A percentile compares a stretch with the other conserved stretches of the same genome.
Evolutionary conservation across 2,113 vertebrate species (phyloP).

Genomic region (Motacilla alba): DNA sequence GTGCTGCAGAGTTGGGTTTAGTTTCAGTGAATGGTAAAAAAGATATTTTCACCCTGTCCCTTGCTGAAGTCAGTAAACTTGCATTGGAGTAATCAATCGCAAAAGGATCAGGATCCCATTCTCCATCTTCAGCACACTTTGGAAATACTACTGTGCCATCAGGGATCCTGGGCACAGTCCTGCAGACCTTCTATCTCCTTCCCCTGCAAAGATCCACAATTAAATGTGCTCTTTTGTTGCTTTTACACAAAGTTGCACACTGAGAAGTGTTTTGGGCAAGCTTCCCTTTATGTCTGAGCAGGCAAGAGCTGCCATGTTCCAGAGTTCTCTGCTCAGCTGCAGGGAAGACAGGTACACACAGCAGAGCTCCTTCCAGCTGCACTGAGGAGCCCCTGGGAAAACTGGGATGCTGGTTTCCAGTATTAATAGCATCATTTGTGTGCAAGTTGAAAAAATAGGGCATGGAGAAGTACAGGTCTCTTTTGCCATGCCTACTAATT

Average conservation of each 20-base stretch:
- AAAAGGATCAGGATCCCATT: neutral
- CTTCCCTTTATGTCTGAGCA: neutral
- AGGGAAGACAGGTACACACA: neutral
- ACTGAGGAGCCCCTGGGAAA: neutral
- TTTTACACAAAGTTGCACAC: neutral
- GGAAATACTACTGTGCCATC: neutral
- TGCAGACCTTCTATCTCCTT: neutral
- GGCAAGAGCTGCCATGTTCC: neutral
- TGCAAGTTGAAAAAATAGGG: neutral
- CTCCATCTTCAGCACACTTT: neutral
- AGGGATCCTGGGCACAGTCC: neutral
- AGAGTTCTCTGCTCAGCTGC: accelerated
- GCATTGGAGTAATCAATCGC: neutral
- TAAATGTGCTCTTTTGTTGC: neutral
- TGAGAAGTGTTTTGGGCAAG: neutral
- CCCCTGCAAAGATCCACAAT: neutral
- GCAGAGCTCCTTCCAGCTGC: neutral
- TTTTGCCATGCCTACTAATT: slow-evolving; percentile 11
- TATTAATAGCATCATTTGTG: neutral
- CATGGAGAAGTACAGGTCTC: neutral
- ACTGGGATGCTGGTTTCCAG: neutral
- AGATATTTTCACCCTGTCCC: neutral
- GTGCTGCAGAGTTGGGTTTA: neutral
- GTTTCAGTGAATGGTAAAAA: neutral
- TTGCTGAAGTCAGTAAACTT: neutral